phyloP scores from a whole-genome alignment of 2,797 vertebrate species.

The Taenioides sp. region DNA sequence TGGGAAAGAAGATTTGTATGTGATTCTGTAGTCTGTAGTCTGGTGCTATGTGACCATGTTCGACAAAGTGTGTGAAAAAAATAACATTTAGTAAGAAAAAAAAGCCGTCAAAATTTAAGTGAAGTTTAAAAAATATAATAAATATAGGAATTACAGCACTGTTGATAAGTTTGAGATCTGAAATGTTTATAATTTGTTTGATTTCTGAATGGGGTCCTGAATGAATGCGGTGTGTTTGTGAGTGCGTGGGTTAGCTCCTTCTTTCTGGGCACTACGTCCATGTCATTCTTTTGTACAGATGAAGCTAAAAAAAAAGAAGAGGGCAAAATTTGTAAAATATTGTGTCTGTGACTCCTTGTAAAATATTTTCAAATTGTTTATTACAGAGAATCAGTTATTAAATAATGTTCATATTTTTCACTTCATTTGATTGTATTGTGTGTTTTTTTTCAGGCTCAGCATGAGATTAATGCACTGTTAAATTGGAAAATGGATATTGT shows the following conservation, averaged over 20 bases:
- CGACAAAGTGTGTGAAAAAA: slow-evolving; percentile 79
- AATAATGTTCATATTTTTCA: slow-evolving; percentile 99
- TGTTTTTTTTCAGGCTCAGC: slow-evolving; percentile 41
- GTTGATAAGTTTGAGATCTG: slow-evolving; percentile 80
- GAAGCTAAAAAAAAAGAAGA: slow-evolving; percentile 83
- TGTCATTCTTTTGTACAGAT: slow-evolving; percentile 93
- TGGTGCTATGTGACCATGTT: slow-evolving; percentile 90
- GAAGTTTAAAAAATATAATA: slow-evolving; percentile 75
- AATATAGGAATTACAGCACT: slow-evolving; percentile 75
- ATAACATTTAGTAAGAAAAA: slow-evolving; percentile 68
- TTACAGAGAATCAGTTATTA: slow-evolving; percentile 99
- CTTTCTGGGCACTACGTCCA: slow-evolving; percentile 76
- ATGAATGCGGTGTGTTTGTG: slow-evolving; percentile 54
- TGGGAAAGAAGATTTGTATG: slow-evolving; percentile 89
- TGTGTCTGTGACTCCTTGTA: slow-evolving; percentile 99
- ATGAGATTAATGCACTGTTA: not conserved
- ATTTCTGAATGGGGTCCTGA: slow-evolving; percentile 61
- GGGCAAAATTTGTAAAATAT: slow-evolving; percentile 99
- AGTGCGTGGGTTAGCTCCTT: slow-evolving; percentile 72
- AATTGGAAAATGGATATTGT: not conserved
- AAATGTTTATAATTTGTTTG: slow-evolving; percentile 65
- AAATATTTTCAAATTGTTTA: slow-evolving; percentile 99
- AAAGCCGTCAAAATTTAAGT: slow-evolving; percentile 81
- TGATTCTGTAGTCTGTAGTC: slow-evolving; percentile 98
- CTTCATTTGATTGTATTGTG: slow-evolving; percentile 83